phyloP scores from a whole-genome alignment of 2,888 invertebrate genomes.

The Clitarchus hookeri region DNA sequence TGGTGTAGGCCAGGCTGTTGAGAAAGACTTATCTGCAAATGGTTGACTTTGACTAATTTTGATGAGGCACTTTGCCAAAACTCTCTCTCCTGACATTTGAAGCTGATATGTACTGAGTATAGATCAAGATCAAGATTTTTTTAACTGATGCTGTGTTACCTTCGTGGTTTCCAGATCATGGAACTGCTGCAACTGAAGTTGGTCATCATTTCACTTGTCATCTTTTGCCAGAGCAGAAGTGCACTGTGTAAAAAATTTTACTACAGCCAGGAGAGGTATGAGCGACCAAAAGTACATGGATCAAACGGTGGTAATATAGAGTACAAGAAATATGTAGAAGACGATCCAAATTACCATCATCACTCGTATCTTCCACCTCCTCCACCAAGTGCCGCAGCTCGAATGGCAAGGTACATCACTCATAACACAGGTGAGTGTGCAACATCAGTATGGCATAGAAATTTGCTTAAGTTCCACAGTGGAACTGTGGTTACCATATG shows the following conservation, averaged over 20 bases:
- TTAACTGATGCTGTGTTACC: neutral
- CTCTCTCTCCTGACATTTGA: neutral
- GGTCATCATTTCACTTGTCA: neutral
- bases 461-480: too few species aligned
- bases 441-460: neutral
- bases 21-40: neutral
- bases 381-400: slow-evolving; percentile 63
- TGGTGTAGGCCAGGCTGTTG: neutral
- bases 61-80: neutral
- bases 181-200: neutral
- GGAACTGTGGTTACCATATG: too few species aligned
- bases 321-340: neutral
- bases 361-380: slow-evolving; percentile 51
- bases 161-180: slow-evolving; percentile 4
- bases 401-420: slow-evolving; percentile 74
- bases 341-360: neutral
- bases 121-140: neutral
- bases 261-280: neutral
- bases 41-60: neutral
- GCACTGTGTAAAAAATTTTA: neutral
- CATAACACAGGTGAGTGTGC: slow-evolving; percentile 71
- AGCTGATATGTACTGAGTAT: neutral
- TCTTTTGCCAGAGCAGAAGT: neutral
- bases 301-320: neutral
- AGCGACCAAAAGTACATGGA: neutral